Percentiles rank a stretch among this genome's conserved stretches.
phyloP scores from a whole-genome alignment of 2,113 vertebrate genomes.

The Charina bottae region DNA sequence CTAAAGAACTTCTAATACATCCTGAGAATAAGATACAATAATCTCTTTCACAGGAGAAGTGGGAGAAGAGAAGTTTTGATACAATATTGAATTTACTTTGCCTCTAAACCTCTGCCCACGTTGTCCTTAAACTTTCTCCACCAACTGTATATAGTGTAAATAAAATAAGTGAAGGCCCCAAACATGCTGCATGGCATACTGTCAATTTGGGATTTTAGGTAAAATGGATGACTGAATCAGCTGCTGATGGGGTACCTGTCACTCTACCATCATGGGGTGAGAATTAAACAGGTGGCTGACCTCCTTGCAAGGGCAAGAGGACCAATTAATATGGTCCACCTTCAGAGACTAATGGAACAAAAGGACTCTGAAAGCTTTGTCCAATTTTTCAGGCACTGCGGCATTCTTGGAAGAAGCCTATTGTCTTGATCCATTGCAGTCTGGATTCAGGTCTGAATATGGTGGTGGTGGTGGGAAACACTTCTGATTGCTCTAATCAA shows the following conservation, averaged over 20 bases:
- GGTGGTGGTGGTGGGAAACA: background rate
- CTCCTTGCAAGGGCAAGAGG: background rate
- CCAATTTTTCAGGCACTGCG: background rate
- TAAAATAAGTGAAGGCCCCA: background rate
- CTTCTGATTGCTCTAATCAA: background rate
- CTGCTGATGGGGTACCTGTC: background rate
- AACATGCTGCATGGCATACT: background rate
- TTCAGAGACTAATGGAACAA: background rate
- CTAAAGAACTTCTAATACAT: background rate
- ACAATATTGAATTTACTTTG: background rate
- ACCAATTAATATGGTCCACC: background rate
- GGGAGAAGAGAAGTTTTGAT: background rate
- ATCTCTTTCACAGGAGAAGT: background rate
- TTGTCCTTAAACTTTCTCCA: background rate
- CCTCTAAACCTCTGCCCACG: background rate
- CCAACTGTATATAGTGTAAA: background rate
- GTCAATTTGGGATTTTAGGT: background rate
- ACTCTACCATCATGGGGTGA: background rate
- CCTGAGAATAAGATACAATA: background rate
- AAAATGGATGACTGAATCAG: background rate
- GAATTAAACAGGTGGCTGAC: background rate
- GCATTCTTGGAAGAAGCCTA: background rate
- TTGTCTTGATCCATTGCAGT: background rate
- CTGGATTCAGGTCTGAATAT: background rate
- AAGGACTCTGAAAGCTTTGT: background rate